Percentiles rank a stretch among this genome's conserved stretches.
phyloP scores from a whole-genome alignment of 2,888 invertebrate species.

The Aphodius granarius region DNA sequence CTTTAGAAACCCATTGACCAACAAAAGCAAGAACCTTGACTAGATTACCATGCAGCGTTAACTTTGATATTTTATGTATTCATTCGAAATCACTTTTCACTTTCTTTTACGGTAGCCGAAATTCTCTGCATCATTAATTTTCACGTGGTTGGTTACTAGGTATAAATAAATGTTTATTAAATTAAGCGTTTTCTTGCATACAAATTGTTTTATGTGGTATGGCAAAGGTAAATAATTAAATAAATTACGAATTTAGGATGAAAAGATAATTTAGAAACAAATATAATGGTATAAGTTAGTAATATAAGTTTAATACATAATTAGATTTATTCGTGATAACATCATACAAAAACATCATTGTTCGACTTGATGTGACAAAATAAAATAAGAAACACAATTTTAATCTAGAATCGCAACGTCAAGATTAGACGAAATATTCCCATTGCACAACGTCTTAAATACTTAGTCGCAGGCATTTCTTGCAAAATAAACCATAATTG shows the following conservation, averaged over 20 bases:
- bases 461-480: not conserved
- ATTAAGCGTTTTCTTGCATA: not conserved
- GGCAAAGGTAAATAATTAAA: no score
- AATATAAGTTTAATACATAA: no score
- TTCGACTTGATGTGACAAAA: not conserved
- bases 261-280: no score
- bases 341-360: no score
- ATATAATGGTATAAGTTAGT: no score
- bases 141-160: not conserved
- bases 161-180: not conserved
- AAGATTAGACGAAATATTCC: not conserved
- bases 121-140: not conserved
- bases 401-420: not conserved
- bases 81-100: not conserved
- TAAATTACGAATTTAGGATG: no score
- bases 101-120: not conserved
- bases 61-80: not conserved
- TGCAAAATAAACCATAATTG: not conserved
- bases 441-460: not conserved
- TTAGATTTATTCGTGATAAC: no score
- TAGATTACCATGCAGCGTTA: not conserved
- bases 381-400: not conserved
- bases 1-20: not conserved
- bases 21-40: not conserved
- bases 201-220: no score